Conservation (phyloP, 2,888 invertebrate genomes). For the Vesta saturnalis region DNA sequence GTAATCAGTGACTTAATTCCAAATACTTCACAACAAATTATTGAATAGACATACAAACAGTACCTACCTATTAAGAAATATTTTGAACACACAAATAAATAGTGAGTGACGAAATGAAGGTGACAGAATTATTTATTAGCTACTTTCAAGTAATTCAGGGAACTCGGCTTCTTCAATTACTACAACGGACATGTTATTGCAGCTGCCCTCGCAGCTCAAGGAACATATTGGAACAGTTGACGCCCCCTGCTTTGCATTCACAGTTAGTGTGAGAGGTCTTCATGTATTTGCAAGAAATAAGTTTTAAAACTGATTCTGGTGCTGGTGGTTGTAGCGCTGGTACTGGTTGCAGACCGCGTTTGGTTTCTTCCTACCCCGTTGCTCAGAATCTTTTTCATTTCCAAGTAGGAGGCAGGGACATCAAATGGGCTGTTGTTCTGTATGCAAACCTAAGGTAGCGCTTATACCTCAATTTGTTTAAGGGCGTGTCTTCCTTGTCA, state of each 20-base stretch:
- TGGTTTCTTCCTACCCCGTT: no score
- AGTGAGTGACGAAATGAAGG: not conserved
- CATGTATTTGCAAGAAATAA: not conserved
- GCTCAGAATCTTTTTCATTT: conserved; percentile 2
- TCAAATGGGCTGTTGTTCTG: not conserved
- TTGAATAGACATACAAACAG: not conserved
- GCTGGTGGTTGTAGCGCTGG: not conserved
- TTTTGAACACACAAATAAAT: conserved; percentile 3
- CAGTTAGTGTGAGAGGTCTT: not conserved
- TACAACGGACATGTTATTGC: not conserved
- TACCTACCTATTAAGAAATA: not conserved
- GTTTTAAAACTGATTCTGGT: not conserved
- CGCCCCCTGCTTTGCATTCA: conserved; percentile 2
- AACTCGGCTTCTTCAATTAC: not conserved
- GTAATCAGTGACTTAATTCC: no score
- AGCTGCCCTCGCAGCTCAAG: no score
- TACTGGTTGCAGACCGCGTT: not conserved
- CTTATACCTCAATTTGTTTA: conserved; percentile 5
- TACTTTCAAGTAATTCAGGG: conserved; percentile 15
- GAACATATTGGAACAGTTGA: conserved; percentile 1
- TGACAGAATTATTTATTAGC: not conserved
- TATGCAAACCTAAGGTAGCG: no score
- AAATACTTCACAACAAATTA: no score
- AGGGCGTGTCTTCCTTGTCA: no score
- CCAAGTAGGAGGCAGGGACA: not conserved